Percentiles rank a stretch among this genome's conserved stretches.
phyloP scores from a whole-genome alignment of 2,888 invertebrate species.

The Metellina segmentata region DNA sequence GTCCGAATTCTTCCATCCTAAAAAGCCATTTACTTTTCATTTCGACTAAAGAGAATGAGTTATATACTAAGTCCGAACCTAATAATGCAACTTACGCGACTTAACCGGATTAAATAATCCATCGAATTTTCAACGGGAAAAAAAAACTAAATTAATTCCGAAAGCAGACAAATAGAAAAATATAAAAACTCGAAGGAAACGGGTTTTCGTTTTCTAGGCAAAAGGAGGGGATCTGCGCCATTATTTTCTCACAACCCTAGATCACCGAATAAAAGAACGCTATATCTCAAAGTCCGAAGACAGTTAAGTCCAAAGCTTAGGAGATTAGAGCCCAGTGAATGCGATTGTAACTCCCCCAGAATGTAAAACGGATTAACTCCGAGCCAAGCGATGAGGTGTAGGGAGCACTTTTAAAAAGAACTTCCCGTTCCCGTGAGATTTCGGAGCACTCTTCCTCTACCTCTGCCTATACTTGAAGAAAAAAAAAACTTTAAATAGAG shows the following conservation, averaged over 20 bases:
- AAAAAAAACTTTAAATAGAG: not conserved
- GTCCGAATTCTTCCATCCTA: not conserved
- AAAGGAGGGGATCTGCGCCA: conserved; percentile 2
- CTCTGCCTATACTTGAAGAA: not conserved
- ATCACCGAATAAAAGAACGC: conserved; percentile 31
- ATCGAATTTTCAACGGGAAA: not conserved
- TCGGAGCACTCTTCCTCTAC: not conserved
- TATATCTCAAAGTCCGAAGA: conserved; percentile 44
- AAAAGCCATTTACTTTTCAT: not conserved
- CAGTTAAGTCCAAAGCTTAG: conserved; percentile 65
- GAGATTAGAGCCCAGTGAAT: conserved; percentile 60
- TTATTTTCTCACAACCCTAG: conserved; percentile 31
- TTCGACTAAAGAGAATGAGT: not conserved
- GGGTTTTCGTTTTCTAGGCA: not conserved
- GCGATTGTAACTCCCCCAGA: conserved; percentile 55
- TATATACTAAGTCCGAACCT: not conserved
- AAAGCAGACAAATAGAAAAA: not conserved
- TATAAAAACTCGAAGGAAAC: not conserved
- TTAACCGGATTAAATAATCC: not conserved
- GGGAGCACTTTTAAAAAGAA: conserved; percentile 61
- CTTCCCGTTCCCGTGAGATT: conserved; percentile 58
- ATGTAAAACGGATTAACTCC: conserved; percentile 75
- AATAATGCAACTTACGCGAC: not conserved
- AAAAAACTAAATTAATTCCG: conserved; percentile 11
- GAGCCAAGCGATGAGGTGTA: conserved; percentile 66